phyloP scores from a whole-genome alignment of 1,140 invertebrate genomes.

The Apis dorsata region DNA sequence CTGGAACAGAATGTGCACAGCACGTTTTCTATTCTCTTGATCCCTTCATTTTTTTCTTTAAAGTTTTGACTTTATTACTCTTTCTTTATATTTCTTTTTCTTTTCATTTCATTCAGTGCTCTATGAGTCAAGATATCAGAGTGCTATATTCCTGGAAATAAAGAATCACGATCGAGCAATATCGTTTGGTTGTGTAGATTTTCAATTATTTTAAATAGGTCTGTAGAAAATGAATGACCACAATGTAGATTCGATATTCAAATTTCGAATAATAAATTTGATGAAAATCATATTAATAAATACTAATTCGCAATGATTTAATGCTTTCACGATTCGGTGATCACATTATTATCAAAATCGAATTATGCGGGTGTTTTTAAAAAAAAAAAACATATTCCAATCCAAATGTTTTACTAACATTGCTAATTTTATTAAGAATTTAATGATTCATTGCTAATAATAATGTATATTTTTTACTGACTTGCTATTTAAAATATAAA shows the following conservation, averaged over 20 bases:
- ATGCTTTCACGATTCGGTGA: too few species aligned
- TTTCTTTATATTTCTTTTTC: background rate
- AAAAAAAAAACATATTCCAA: too few species aligned
- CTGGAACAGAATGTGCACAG: constrained; percentile 12
- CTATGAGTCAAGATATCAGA: background rate
- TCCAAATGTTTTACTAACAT: too few species aligned
- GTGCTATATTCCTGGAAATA: background rate
- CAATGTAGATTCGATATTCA: background rate
- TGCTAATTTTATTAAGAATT: too few species aligned
- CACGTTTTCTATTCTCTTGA: constrained; percentile 22
- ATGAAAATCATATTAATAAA: constrained; percentile 1
- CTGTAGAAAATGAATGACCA: too few species aligned
- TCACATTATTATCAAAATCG: too few species aligned
- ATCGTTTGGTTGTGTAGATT: background rate
- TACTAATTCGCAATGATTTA: too few species aligned
- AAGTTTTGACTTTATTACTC: background rate
- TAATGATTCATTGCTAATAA: too few species aligned
- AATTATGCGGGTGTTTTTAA: too few species aligned
- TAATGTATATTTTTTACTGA: too few species aligned
- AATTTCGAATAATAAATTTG: constrained; percentile 25
- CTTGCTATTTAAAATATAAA: too few species aligned
- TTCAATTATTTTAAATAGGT: background rate
- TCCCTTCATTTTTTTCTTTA: background rate
- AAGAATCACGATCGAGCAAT: background rate
- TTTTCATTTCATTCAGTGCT: background rate